Conservation (phyloP, 2,888 invertebrate species). For the Thelaira solivaga region DNA sequence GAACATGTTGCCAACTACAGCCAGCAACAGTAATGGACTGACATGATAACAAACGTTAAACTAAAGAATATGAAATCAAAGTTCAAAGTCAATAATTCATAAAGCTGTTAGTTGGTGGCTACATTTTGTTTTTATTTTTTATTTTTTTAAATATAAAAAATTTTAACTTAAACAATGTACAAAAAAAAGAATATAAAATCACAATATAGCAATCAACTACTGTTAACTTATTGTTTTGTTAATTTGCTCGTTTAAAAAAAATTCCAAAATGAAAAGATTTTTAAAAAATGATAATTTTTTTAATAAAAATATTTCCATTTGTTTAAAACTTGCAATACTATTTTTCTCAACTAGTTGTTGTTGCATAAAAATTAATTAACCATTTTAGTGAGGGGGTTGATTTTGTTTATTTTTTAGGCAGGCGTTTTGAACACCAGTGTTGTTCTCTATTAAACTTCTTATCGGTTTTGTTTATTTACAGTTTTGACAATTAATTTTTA, state of each 20-base stretch:
- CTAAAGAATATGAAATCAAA: conserved; percentile 51
- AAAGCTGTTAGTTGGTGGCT: conserved; percentile 46
- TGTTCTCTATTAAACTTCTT: conserved; percentile 39
- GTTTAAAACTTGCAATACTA: not conserved
- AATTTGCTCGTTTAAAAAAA: conserved; percentile 26
- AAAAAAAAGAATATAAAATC: conserved; percentile 3
- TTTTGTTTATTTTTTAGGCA: not conserved
- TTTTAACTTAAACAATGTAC: not conserved
- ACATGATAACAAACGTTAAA: conserved; percentile 35
- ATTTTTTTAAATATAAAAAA: conserved; percentile 1
- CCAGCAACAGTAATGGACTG: conserved; percentile 13
- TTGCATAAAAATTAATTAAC: conserved; percentile 44
- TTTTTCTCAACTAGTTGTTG: not conserved
- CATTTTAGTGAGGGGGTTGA: not conserved
- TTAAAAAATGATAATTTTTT: conserved; percentile 40
- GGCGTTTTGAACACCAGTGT: conserved; percentile 7
- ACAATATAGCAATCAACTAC: conserved; percentile 40
- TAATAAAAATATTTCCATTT: conserved; percentile 34
- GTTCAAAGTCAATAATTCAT: conserved; percentile 63
- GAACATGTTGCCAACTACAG: conserved; percentile 42
- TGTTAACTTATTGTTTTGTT: conserved; percentile 45
- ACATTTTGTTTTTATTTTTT: not conserved
- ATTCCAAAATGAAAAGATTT: conserved; percentile 38
- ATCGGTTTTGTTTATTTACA: conserved; percentile 50
- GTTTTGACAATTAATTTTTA: conserved; percentile 57